A percentile compares a stretch with the other conserved stretches of the same genome.
Evolutionary conservation across 2,797 vertebrate genomes (phyloP).

Genomic region (Enteromius trimaculatus): DNA sequence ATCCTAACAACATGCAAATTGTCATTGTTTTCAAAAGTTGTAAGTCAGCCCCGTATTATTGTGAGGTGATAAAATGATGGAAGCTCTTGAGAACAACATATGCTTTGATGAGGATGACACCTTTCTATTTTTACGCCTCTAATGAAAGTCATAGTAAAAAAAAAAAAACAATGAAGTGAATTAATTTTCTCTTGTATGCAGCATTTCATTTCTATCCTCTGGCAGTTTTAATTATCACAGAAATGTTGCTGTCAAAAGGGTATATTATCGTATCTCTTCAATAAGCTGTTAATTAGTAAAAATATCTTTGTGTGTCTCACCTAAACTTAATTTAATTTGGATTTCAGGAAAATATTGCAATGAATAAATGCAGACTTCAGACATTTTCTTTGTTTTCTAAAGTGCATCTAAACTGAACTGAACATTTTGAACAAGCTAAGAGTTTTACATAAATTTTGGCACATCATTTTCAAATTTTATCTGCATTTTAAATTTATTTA

Average conservation of each 20-base stretch:
- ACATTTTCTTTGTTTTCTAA: not conserved
- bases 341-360: not conserved
- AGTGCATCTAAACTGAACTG: not conserved
- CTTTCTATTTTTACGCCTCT: conserved; percentile 23
- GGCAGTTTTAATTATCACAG: conserved; percentile 27
- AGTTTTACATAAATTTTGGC: not conserved
- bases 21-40: not conserved
- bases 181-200: not conserved
- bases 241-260: not conserved
- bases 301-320: not conserved
- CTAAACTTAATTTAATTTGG: not conserved
- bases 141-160: conserved; percentile 10
- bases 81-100: conserved; percentile 18
- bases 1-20: not conserved
- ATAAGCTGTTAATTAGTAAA: conserved; percentile 10
- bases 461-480: conserved; percentile 52
- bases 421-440: not conserved
- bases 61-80: not conserved
- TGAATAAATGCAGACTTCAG: not conserved
- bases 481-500: conserved; percentile 65
- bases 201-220: conserved; percentile 1
- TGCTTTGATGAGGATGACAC: not conserved
- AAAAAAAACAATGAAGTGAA: not conserved
- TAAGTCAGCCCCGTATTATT: not conserved
- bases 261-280: not conserved